Conservation (phyloP, 2,113 vertebrate genomes). For the Otocyon megalotis region DNA sequence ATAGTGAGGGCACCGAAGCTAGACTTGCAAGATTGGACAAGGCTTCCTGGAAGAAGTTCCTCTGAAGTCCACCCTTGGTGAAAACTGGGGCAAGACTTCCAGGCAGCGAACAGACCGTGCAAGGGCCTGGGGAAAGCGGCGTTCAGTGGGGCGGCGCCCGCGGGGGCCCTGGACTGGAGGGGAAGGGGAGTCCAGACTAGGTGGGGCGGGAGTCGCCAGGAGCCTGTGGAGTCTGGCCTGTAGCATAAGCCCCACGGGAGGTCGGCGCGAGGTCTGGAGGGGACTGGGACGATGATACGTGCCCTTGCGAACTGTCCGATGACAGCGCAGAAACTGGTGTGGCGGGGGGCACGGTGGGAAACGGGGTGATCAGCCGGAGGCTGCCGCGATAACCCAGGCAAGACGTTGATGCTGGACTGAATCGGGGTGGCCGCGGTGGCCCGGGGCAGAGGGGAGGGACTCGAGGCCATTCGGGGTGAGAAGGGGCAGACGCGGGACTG, state of each 20-base stretch:
- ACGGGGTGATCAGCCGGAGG: background rate
- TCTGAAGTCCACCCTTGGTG: background rate
- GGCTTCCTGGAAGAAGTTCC: background rate
- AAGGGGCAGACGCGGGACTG: background rate
- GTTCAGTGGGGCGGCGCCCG: background rate
- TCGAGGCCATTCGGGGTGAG: background rate
- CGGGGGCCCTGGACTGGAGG: background rate
- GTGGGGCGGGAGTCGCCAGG: background rate
- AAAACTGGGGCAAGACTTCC: background rate
- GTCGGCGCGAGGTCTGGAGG: too few species aligned
- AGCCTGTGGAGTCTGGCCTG: background rate
- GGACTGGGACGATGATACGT: rapidly evolving
- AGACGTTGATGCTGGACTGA: too few species aligned
- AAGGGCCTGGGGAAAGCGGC: background rate
- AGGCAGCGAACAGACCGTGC: background rate
- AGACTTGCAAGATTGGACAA: background rate
- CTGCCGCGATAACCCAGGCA: too few species aligned
- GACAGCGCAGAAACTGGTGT: rapidly evolving
- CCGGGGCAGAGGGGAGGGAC: rapidly evolving
- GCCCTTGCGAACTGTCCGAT: background rate
- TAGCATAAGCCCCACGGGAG: background rate
- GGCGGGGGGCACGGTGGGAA: too few species aligned
- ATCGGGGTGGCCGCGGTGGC: rapidly evolving
- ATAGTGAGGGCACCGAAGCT: rapidly evolving
- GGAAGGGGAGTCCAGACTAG: background rate